These are phyloP conservation scores for Callithrix jacchus DNA, from an alignment of 2,113 vertebrate species.

Conservation along the genomic window DNA sequence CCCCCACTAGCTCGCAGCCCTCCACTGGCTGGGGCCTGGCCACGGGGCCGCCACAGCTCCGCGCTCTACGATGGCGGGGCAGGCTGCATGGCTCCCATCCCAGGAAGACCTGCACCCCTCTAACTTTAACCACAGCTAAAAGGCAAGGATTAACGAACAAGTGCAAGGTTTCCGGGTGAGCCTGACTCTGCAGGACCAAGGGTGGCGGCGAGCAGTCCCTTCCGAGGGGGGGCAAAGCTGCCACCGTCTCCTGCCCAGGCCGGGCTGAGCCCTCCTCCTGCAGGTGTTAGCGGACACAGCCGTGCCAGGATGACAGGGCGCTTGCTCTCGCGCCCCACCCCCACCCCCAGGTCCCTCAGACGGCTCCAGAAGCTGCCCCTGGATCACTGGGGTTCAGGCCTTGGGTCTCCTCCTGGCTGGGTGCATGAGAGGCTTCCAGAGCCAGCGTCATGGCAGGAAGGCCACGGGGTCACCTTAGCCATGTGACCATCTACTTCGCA, in stretches of 20 bases:
- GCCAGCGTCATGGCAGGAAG: fast-evolving
- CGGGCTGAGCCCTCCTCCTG: too few relatives aligned
- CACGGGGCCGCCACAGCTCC: too few relatives aligned
- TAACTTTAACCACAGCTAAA: not conserved
- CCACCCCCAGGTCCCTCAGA: not conserved
- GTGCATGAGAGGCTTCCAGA: not conserved
- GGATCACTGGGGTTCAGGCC: not conserved
- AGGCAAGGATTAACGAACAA: not conserved
- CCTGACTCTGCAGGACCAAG: not conserved
- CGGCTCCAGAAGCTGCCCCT: not conserved
- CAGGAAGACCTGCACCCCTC: not conserved
- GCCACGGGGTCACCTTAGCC: not conserved
- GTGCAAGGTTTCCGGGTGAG: fast-evolving
- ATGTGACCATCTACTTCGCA: not conserved
- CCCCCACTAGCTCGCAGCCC: not conserved
- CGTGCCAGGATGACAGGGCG: not conserved
- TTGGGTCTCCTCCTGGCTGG: not conserved
- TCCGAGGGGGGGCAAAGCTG: not conserved
- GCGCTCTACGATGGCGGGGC: too few relatives aligned
- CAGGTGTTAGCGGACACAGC: too few relatives aligned
- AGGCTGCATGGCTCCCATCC: fast-evolving
- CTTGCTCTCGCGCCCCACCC: fast-evolving
- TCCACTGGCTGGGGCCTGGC: not conserved
- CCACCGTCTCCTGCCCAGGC: fast-evolving
- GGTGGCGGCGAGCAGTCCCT: not conserved